Evolutionary conservation across 23 tunicate genomes (phyloP).

Genomic region (Pegea sp.): DNA sequence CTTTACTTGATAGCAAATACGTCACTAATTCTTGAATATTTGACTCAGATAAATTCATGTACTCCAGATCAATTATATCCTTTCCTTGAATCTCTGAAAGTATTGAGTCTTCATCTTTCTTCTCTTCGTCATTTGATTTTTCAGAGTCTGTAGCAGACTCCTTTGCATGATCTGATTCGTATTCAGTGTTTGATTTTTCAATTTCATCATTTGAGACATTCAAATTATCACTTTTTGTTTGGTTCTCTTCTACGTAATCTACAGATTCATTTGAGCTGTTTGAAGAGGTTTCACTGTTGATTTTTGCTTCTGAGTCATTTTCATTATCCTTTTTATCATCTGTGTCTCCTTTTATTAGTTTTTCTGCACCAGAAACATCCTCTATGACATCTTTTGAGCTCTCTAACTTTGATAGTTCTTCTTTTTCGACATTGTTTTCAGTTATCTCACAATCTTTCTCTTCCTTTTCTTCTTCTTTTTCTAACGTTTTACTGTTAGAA

Average conservation of each 20-base stretch:
- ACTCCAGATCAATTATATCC: background rate
- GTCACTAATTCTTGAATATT: background rate
- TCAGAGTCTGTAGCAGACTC: slow-evolving; percentile 1
- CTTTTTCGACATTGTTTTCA: no score
- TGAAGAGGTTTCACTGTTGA: no score
- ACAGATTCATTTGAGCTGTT: slow-evolving; percentile 1
- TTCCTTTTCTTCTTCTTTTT: background rate
- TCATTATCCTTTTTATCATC: background rate
- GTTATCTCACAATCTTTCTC: background rate
- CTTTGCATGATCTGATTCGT: background rate
- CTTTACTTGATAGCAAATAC: background rate
- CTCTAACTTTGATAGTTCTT: no score
- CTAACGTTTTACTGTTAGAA: background rate
- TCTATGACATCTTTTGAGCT: no score
- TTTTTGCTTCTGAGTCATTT: background rate
- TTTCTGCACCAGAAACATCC: background rate
- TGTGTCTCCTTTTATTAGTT: background rate
- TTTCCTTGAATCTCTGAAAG: background rate
- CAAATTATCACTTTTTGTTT: background rate
- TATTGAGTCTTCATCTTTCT: background rate
- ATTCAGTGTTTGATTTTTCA: background rate
- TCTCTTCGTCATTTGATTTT: background rate
- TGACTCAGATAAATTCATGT: background rate
- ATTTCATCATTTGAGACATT: background rate
- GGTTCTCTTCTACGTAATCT: background rate